A percentile compares a stretch with the other conserved stretches of the same genome.
phyloP scores from a whole-genome alignment of 2,888 invertebrate genomes.

The Ochropleura leucogaster region DNA sequence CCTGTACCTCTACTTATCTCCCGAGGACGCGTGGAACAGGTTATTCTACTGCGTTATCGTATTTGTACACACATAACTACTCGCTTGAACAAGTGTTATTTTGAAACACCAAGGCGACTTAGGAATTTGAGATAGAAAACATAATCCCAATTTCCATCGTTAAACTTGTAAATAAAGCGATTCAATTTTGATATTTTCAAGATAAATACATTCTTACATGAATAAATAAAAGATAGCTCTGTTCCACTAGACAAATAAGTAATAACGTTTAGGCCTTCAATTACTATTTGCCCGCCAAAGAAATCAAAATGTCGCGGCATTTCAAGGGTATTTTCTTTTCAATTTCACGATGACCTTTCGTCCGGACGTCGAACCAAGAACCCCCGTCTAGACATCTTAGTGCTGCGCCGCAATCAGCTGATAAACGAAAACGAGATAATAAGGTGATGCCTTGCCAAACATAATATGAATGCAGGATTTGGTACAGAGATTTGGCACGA shows the following conservation, averaged over 20 bases:
- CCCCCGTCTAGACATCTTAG: conserved; percentile 84
- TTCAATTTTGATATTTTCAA: conserved; percentile 41
- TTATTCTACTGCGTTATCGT: conserved; percentile 55
- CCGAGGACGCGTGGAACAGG: conserved; percentile 54
- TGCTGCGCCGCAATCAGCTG: conserved; percentile 68
- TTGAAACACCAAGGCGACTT: conserved; percentile 19
- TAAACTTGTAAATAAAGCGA: conserved; percentile 36
- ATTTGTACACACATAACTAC: conserved; percentile 28
- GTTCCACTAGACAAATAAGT: conserved; percentile 49
- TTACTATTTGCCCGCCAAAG: conserved; percentile 67
- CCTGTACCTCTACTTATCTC: conserved; percentile 41
- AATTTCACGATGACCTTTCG: conserved; percentile 86
- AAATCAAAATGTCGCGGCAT: conserved; percentile 67
- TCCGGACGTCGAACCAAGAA: conserved; percentile 82
- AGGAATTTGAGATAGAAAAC: conserved; percentile 26
- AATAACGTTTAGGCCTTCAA: conserved; percentile 70
- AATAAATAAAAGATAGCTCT: conserved; percentile 50
- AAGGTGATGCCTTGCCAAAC: conserved; percentile 58
- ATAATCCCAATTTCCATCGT: conserved; percentile 14
- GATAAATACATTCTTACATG: conserved; percentile 33
- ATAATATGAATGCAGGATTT: conserved; percentile 53
- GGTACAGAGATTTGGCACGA: conserved; percentile 58
- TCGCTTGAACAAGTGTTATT: conserved; percentile 39
- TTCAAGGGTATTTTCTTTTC: conserved; percentile 82
- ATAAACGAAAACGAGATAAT: conserved; percentile 72